Conservation (phyloP, 1,140 invertebrate genomes). For the Aleiodes sp. region DNA sequence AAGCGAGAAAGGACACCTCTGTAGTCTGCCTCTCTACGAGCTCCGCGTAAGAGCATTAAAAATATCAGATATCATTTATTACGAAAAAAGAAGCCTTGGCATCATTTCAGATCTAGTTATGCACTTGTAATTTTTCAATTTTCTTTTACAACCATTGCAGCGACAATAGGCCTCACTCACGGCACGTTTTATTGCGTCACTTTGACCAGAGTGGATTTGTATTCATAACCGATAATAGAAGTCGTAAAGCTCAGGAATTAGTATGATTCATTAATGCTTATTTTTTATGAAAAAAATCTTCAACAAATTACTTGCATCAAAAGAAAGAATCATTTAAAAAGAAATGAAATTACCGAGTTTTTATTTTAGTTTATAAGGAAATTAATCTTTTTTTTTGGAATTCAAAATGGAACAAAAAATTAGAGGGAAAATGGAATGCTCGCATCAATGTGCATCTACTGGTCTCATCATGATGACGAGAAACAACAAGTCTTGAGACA, state of each 20-base stretch:
- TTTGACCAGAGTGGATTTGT: slow-evolving; percentile 66
- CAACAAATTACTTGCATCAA: too few species aligned
- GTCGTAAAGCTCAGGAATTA: slow-evolving; percentile 63
- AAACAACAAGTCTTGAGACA: slow-evolving; percentile 33
- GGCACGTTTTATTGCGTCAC: slow-evolving; percentile 61
- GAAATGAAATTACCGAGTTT: too few species aligned
- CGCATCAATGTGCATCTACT: slow-evolving; percentile 66
- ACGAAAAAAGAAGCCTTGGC: slow-evolving; percentile 9
- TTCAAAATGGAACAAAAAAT: neutral
- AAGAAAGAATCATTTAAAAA: too few species aligned
- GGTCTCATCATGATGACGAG: slow-evolving; percentile 58
- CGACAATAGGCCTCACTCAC: slow-evolving; percentile 59
- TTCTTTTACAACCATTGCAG: slow-evolving; percentile 55
- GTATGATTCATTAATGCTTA: slow-evolving; percentile 45
- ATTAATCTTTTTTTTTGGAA: neutral
- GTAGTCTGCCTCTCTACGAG: slow-evolving; percentile 63
- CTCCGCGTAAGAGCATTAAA: slow-evolving; percentile 55
- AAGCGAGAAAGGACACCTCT: slow-evolving; percentile 47
- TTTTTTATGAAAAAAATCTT: slow-evolving; percentile 8
- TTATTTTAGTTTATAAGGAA: too few species aligned
- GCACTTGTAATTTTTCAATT: slow-evolving; percentile 19
- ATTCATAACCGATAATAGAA: slow-evolving; percentile 64
- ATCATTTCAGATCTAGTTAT: neutral
- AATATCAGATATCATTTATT: slow-evolving; percentile 24
- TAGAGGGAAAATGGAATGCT: slow-evolving; percentile 59